Evolutionary conservation across 53 echinoderm and acorn worm genomes (phyloP).

Genomic region (Actinopyga echinites): DNA sequence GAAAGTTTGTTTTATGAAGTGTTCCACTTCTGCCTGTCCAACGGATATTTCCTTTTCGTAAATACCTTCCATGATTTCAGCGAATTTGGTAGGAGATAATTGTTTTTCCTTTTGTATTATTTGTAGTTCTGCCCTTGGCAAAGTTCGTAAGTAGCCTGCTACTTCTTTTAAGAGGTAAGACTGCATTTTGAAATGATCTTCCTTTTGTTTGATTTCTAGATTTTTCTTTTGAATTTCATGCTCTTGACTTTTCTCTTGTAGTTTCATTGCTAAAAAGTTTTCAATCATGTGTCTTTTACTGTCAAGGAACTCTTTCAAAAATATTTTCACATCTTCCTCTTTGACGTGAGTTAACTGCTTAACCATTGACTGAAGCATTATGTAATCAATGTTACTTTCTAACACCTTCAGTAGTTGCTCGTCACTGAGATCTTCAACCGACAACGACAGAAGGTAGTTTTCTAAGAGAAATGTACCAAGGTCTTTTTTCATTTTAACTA

Average conservation of each 20-base stretch:
- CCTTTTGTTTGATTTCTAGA: not conserved
- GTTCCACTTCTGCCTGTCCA: not conserved
- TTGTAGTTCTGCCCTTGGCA: not conserved
- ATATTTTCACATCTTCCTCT: not conserved
- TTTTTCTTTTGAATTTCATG: not conserved
- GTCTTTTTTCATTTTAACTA: not conserved
- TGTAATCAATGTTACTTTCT: not conserved
- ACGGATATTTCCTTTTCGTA: not conserved
- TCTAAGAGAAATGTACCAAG: not conserved
- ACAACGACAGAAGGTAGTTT: not conserved
- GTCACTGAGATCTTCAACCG: not conserved
- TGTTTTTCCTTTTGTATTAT: not conserved
- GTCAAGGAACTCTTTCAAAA: not conserved
- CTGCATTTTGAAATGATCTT: not conserved
- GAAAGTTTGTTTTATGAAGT: not conserved
- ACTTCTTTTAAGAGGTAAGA: not conserved
- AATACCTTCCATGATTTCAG: not conserved
- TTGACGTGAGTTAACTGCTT: not conserved
- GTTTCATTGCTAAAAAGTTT: not conserved
- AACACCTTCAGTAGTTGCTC: not conserved
- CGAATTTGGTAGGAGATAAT: not conserved
- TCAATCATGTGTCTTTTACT: not conserved
- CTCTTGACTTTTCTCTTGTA: not conserved
- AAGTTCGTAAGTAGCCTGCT: not conserved
- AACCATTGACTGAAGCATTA: not conserved